These are phyloP conservation scores for Junonia oenone DNA, from an alignment of 2,888 invertebrate genomes.

Conservation along the genomic window DNA sequence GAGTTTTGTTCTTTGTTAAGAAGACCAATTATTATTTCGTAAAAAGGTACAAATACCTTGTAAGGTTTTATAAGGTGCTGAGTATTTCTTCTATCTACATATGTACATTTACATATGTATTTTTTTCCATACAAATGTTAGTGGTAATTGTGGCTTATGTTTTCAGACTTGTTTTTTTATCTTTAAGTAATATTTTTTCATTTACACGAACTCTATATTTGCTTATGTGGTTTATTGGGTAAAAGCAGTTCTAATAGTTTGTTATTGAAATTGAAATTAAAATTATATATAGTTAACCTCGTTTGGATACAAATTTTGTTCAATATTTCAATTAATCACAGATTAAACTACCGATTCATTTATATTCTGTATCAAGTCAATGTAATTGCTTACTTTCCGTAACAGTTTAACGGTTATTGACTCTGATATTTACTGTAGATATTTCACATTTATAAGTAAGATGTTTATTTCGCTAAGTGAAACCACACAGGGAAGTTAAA, in stretches of 20 bases:
- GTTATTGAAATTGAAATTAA: neutral
- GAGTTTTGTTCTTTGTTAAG: too few relatives aligned
- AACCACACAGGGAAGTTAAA: neutral
- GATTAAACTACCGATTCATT: neutral
- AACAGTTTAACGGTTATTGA: neutral
- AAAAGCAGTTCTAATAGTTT: neutral
- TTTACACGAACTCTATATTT: too few relatives aligned
- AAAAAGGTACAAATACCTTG: too few relatives aligned
- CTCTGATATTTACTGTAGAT: neutral
- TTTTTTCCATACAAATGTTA: too few relatives aligned
- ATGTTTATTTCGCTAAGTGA: neutral
- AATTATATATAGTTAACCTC: neutral
- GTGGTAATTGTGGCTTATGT: too few relatives aligned
- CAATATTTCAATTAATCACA: neutral
- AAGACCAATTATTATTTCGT: too few relatives aligned
- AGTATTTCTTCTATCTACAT: too few relatives aligned
- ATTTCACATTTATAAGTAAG: neutral
- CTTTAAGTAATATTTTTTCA: too few relatives aligned
- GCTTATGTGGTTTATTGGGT: neutral
- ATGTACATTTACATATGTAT: too few relatives aligned
- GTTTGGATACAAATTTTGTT: neutral
- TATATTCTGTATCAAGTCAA: neutral
- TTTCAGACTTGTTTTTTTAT: too few relatives aligned
- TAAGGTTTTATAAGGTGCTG: too few relatives aligned
- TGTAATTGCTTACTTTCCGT: neutral